phyloP scores from a whole-genome alignment of 2,797 vertebrate genomes.

The Tamandua tetradactyla region DNA sequence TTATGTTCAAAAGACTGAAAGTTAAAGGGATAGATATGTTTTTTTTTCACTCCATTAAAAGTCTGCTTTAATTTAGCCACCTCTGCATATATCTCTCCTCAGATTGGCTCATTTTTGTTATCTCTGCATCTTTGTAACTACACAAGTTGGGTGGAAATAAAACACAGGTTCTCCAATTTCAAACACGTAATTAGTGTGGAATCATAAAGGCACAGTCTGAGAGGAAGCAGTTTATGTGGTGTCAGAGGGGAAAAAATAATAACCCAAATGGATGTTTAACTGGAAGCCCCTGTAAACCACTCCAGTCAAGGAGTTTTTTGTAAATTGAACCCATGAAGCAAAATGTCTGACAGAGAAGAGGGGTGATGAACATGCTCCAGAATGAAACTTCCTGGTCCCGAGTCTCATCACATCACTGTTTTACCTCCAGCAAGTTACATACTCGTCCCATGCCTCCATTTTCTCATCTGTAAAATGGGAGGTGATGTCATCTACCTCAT shows the following conservation, averaged over 20 bases:
- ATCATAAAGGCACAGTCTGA: constrained; percentile 49
- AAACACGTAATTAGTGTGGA: constrained; percentile 59
- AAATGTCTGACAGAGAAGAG: not conserved
- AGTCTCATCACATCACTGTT: not conserved
- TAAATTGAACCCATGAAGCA: not conserved
- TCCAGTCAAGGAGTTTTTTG: not conserved
- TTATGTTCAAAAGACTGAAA: constrained; percentile 12
- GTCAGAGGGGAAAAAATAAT: not conserved
- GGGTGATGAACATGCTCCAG: too few species aligned
- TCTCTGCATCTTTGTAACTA: constrained; percentile 20
- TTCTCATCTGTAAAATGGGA: constrained; percentile 9
- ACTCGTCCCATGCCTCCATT: not conserved
- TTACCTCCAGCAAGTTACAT: not conserved
- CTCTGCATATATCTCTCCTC: not conserved
- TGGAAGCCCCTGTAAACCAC: not conserved
- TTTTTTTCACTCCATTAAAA: constrained; percentile 33
- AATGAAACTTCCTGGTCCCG: not conserved
- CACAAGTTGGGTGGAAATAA: constrained; percentile 49
- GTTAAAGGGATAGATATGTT: not conserved
- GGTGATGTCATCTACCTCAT: not conserved
- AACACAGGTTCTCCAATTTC: constrained; percentile 34
- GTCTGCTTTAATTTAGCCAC: not conserved
- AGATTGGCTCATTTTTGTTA: not conserved
- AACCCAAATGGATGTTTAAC: not conserved
- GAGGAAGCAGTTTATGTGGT: constrained; percentile 33